phyloP scores from a whole-genome alignment of 2,797 vertebrate species.

The Urosaurus nigricauda region DNA sequence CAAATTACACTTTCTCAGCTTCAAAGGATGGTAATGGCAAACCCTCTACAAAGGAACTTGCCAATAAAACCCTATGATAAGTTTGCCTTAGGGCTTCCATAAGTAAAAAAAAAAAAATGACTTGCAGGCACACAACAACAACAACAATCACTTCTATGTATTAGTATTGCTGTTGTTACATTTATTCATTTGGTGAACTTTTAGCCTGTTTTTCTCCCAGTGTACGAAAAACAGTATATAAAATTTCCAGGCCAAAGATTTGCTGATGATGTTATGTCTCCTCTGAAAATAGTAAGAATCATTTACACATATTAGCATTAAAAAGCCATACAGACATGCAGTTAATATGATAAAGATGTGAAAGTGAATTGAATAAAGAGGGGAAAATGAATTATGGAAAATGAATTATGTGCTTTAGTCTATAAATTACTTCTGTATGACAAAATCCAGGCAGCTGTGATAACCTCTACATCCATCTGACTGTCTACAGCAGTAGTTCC shows the following conservation, averaged over 20 bases:
- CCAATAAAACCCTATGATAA: no score
- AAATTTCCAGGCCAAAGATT: background rate
- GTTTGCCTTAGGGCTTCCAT: no score
- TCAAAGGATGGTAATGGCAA: no score
- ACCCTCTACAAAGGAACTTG: no score
- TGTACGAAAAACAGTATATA: no score
- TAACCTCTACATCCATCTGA: background rate
- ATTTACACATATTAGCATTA: background rate
- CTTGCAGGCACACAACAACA: no score
- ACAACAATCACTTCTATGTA: no score
- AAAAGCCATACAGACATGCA: background rate
- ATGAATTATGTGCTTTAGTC: background rate
- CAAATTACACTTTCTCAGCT: no score
- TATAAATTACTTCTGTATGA: background rate
- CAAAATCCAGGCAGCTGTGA: background rate
- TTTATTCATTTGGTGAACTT: background rate
- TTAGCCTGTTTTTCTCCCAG: background rate
- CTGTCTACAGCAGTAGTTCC: no score
- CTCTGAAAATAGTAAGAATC: background rate
- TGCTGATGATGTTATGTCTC: background rate
- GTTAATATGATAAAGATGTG: background rate
- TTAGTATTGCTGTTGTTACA: no score
- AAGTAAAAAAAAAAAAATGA: no score
- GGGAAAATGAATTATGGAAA: background rate
- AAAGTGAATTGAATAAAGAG: background rate